phyloP scores from a whole-genome alignment of 2,113 vertebrate genomes.

The Acrocephalus kingi region DNA sequence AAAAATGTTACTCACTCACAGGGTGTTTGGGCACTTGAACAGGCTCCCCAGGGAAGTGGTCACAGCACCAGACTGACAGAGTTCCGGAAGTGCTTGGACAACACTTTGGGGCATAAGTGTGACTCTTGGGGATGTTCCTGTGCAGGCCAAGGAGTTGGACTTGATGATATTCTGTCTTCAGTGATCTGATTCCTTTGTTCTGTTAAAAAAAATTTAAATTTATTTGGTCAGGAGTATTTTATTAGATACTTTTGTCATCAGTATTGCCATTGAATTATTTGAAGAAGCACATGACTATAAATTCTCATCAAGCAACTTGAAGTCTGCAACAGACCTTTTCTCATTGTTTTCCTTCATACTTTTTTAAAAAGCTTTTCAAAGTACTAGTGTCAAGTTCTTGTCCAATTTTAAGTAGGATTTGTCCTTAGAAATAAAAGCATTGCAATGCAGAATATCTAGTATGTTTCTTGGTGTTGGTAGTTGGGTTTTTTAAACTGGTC shows the following conservation, averaged over 20 bases:
- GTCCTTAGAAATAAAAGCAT: neutral
- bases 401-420: neutral
- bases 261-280: neutral
- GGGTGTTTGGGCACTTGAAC: neutral
- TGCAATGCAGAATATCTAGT: neutral
- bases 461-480: neutral
- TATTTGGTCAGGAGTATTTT: neutral
- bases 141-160: neutral
- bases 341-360: neutral
- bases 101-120: neutral
- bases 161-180: neutral
- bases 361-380: neutral
- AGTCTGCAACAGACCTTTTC: neutral
- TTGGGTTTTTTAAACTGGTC: neutral
- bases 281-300: neutral
- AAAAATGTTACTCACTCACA: neutral
- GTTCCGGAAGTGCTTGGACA: rapidly evolving
- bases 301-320: neutral
- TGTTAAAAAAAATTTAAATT: neutral
- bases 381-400: neutral
- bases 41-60: neutral
- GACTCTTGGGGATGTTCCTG: neutral
- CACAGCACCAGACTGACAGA: neutral
- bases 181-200: neutral
- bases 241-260: neutral